These are phyloP conservation scores for Seira sanloemensis DNA, from an alignment of 2,888 invertebrate species.

Conservation along the genomic window DNA sequence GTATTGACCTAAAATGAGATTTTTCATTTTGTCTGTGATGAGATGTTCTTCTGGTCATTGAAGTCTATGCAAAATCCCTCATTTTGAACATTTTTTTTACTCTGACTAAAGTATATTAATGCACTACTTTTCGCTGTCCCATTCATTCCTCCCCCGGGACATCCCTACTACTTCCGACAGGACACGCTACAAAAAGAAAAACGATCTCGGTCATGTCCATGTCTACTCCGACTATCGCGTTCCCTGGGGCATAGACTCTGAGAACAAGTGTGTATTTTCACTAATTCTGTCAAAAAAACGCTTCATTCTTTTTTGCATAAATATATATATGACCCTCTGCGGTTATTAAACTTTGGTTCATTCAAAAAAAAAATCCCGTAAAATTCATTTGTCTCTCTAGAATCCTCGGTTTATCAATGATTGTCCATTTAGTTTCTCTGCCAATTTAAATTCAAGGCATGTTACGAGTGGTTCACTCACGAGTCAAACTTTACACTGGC, in stretches of 20 bases:
- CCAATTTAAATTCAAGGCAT: slow-evolving; percentile 8
- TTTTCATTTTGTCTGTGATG: not conserved
- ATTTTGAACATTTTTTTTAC: no score
- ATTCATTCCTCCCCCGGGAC: not conserved
- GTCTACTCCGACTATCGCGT: not conserved
- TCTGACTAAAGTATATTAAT: not conserved
- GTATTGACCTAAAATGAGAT: slow-evolving; percentile 38
- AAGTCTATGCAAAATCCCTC: no score
- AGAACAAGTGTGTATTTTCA: no score
- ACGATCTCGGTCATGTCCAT: not conserved
- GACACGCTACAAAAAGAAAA: not conserved
- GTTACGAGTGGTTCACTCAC: slow-evolving; percentile 42
- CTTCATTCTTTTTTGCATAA: not conserved
- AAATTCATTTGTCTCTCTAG: not conserved
- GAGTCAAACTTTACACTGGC: slow-evolving; percentile 40
- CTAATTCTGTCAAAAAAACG: no score
- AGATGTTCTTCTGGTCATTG: not conserved
- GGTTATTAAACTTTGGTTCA: slow-evolving; percentile 51
- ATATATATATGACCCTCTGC: not conserved
- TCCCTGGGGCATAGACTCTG: not conserved
- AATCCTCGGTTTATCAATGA: not conserved
- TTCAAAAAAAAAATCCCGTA: slow-evolving; percentile 47
- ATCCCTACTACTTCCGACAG: slow-evolving; percentile 26
- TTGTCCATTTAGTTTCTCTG: not conserved
- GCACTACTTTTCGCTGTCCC: not conserved